Conservation (phyloP, 2,113 vertebrate genomes). For the Dasypus novemcinctus region DNA sequence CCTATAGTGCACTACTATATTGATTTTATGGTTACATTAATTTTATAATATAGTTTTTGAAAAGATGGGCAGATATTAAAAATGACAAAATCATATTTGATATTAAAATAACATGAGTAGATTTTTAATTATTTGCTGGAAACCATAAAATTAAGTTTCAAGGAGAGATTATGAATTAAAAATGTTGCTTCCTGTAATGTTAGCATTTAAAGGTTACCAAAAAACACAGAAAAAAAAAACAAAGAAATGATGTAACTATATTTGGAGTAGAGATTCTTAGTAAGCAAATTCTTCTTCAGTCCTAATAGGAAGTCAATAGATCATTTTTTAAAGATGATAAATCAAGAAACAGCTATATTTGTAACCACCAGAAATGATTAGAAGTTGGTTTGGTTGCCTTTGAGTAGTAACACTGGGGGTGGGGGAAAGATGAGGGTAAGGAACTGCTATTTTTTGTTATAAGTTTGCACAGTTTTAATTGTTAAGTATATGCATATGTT, state of each 20-base stretch:
- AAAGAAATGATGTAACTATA: neutral
- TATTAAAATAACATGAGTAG: neutral
- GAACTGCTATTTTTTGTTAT: neutral
- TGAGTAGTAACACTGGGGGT: neutral
- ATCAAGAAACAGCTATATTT: neutral
- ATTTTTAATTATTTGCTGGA: neutral
- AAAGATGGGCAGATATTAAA: slow-evolving; percentile 9
- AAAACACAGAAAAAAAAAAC: neutral
- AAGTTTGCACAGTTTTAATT: neutral
- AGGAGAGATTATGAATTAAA: neutral
- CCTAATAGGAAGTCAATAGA: neutral
- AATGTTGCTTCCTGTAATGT: neutral
- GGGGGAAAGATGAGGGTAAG: neutral
- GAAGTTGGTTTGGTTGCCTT: neutral
- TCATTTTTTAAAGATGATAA: neutral
- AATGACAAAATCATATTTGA: neutral
- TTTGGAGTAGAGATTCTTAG: neutral
- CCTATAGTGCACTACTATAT: neutral
- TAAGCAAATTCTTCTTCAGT: neutral
- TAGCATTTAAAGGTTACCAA: neutral
- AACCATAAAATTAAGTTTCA: neutral
- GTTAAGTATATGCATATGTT: neutral
- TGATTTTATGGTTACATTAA: neutral
- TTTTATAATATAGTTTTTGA: slow-evolving; percentile 14
- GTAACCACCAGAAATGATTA: neutral